phyloP scores from a whole-genome alignment of 2,113 vertebrate species.

The Circaetus cinerascens region DNA sequence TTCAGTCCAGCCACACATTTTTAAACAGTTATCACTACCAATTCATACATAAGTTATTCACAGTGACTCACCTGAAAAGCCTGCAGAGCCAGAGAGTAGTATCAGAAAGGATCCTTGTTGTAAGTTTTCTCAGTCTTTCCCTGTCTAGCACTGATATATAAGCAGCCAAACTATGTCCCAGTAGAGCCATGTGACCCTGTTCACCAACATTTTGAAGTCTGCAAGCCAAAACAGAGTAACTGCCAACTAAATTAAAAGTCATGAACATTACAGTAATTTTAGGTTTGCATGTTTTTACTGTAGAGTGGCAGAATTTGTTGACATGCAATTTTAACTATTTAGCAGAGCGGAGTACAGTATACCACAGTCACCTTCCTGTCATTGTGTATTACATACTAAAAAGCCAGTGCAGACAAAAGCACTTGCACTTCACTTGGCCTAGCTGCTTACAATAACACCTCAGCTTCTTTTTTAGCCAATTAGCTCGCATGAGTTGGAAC shows the following conservation, averaged over 20 bases:
- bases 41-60: not conserved
- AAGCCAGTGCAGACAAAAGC: not conserved
- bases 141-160: constrained; percentile 92
- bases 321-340: not conserved
- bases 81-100: constrained; percentile 95
- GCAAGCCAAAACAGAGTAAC: constrained; percentile 51
- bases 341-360: not conserved
- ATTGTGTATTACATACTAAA: not conserved
- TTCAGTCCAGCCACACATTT: not conserved
- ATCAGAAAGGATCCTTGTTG: constrained; percentile 92
- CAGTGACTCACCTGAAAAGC: constrained; percentile 88
- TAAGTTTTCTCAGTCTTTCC: constrained; percentile 88
- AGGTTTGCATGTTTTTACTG: not conserved
- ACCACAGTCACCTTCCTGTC: not conserved
- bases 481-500: not conserved
- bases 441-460: not conserved
- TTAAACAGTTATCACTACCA: not conserved
- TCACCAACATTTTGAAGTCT: constrained; percentile 90
- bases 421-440: not conserved
- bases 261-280: not conserved
- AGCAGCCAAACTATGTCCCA: constrained; percentile 95
- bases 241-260: not conserved
- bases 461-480: not conserved
- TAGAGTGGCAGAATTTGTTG: not conserved
- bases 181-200: constrained; percentile 91